These are phyloP conservation scores for Diachasmimorpha longicaudata DNA, from an alignment of 1,140 invertebrate species.

Conservation along the genomic window DNA sequence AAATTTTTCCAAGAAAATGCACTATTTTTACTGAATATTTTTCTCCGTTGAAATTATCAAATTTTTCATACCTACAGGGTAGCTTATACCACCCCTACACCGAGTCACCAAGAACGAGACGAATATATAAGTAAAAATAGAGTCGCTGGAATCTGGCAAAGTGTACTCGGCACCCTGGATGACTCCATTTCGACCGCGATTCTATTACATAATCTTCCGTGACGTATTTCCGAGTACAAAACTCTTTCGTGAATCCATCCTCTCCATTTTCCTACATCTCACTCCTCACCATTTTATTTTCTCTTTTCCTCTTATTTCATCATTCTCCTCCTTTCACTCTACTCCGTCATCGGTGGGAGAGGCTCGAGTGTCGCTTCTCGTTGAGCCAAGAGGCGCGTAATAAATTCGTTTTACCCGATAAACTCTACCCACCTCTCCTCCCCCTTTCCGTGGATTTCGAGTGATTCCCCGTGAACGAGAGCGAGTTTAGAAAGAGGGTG, in stretches of 20 bases:
- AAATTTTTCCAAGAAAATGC: too few relatives aligned
- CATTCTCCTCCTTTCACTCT: neutral
- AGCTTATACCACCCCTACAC: neutral
- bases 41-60: too few relatives aligned
- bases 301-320: slow-evolving; percentile 12
- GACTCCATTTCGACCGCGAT: slow-evolving; percentile 34
- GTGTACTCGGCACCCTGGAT: neutral
- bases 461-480: slow-evolving; percentile 24
- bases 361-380: slow-evolving; percentile 12
- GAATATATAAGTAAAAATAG: neutral
- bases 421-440: slow-evolving; percentile 9
- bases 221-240: slow-evolving; percentile 31
- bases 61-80: neutral
- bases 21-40: too few relatives aligned
- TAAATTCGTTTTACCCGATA: slow-evolving; percentile 30
- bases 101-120: neutral
- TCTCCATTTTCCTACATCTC: too few relatives aligned
- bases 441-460: slow-evolving; percentile 8
- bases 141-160: slow-evolving; percentile 12
- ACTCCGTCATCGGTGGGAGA: slow-evolving; percentile 5
- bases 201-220: slow-evolving; percentile 33
- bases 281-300: neutral
- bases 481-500: slow-evolving; percentile 20
- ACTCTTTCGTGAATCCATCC: neutral
- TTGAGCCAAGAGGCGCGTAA: slow-evolving; percentile 27